Conservation (phyloP, 2,113 vertebrate genomes). For the Coturnix japonica region DNA sequence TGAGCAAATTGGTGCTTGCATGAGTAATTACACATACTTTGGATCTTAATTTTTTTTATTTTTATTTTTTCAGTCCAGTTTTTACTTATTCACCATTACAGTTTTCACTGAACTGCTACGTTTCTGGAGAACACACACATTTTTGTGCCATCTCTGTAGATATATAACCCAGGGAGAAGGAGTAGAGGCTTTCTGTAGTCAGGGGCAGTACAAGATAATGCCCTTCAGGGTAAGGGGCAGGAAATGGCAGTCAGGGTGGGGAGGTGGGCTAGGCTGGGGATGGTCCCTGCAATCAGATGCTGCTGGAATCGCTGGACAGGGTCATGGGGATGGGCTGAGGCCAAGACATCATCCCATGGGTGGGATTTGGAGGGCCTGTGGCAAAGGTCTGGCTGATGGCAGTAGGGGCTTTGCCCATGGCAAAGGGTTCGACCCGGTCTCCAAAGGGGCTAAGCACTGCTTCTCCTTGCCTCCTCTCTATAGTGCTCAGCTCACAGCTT, state of each 20-base stretch:
- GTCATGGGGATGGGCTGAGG: accelerated
- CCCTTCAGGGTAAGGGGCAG: neutral
- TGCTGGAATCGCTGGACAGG: neutral
- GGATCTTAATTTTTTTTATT: neutral
- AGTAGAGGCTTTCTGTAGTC: accelerated
- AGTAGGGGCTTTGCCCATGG: neutral
- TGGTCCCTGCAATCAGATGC: neutral
- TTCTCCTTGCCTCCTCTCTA: neutral
- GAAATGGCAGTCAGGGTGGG: neutral
- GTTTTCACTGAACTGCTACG: neutral
- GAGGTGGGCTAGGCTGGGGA: neutral
- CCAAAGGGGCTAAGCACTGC: neutral
- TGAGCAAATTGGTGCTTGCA: neutral
- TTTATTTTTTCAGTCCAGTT: neutral
- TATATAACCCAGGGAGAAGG: accelerated
- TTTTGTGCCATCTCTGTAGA: neutral
- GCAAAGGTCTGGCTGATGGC: neutral
- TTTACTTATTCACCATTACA: neutral
- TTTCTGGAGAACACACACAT: neutral
- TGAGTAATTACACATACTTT: neutral
- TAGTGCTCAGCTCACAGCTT: neutral
- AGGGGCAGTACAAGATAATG: accelerated
- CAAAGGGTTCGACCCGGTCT: neutral
- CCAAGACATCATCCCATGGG: accelerated
- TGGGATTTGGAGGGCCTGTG: accelerated